Base-by-base conservation (phyloP, 1,140 invertebrate species). In the Euura saliciscinereae region DNA sequence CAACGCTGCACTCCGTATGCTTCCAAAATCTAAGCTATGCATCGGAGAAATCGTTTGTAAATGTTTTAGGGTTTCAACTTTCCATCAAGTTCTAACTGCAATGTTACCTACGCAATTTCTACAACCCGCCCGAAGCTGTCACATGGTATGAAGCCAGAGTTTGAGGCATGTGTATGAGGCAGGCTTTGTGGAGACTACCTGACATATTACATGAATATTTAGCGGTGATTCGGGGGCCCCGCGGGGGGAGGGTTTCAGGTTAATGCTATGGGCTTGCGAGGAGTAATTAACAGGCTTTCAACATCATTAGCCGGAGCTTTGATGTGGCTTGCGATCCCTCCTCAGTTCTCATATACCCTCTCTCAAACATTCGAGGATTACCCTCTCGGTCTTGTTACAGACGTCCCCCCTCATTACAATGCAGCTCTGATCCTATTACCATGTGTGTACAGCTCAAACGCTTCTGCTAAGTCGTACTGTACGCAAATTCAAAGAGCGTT, bases 221-320 rank as follows among this genome's bases (percentile, higher is more conserved):
- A 7, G 11, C 43, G 11, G 44, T 66, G 13, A 67, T 74, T 76
- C 68, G 73, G 42, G 45, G 45, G 65, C 6, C 6, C 8, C 42
- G 8, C 11, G 45, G 68, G 66, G 73, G 45, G 66, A 73, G 75
- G 73, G 28, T 28, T 28, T 75, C 67, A 70, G 69, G 71, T 72
- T 75, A 1, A 8, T 67, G 28, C 66, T 67, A 73, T 70, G 69
- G 78, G 70, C 78, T 79, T 77, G 71, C 77, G 75, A 70, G 75
- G 73, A 77, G 78, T 82, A 82, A 83, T 83, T 83, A 83, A 77
- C 71, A 76, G 76, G 80, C 80, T 83, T 82, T 82, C 79, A 76
- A 79, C 81, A 79, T 79, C 78, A 81, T 80, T 79, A 80, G 80
- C 76, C 75, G 68, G 73, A 74, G 78, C 79, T 83, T 81, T 81